phyloP scores from a whole-genome alignment of 2,888 invertebrate genomes.

The Atethmia centrago region DNA sequence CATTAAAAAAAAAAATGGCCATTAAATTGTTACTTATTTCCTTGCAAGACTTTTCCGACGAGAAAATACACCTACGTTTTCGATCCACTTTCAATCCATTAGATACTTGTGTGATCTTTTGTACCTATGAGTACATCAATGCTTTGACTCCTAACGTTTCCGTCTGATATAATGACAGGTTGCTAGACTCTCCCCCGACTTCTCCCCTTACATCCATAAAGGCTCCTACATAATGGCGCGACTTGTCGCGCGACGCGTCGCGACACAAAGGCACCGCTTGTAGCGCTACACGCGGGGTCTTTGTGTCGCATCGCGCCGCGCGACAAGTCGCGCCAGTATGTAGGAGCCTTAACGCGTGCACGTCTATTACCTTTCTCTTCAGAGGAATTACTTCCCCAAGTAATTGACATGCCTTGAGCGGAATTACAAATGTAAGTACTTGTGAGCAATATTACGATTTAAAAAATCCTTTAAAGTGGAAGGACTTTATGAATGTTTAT shows the following conservation, averaged over 20 bases:
- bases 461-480: background rate
- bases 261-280: too few species aligned
- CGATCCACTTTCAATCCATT: conserved; percentile 15
- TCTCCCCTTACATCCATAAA: background rate
- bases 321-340: too few species aligned
- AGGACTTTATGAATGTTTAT: background rate
- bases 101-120: background rate
- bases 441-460: background rate
- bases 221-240: too few species aligned
- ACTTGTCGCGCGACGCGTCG: too few species aligned
- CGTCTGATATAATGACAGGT: conserved; percentile 31
- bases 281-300: too few species aligned
- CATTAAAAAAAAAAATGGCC: too few species aligned
- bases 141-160: conserved; percentile 13
- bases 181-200: too few species aligned
- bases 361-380: conserved; percentile 15
- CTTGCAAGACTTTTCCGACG: background rate
- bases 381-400: conserved; percentile 10
- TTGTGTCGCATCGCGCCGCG: too few species aligned
- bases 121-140: conserved; percentile 2
- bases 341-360: too few species aligned
- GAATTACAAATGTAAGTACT: conserved; percentile 5
- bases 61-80: background rate
- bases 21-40: background rate
- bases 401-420: background rate